Evolutionary conservation across 1,140 invertebrate species (phyloP), one percentile per base, ranked within the genome.

Genomic region (Papilio dardanus): DNA sequence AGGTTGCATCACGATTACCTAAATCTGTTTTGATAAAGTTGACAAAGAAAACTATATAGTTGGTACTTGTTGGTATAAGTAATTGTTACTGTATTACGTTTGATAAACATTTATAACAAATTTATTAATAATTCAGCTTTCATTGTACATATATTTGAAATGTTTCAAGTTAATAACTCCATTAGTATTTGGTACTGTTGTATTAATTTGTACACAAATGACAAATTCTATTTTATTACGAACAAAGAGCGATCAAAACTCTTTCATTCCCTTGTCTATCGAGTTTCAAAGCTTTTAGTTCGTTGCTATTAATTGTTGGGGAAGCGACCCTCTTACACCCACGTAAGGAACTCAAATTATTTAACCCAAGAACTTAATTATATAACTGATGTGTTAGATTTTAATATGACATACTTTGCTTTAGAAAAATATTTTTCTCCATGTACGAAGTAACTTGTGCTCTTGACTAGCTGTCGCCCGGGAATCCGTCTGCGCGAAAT

Each of bases 251-350:
- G 42, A 73, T 73, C 50, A 73, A 73, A 54, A 73, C 42, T 73
- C 71, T 73, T 73, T 54, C 46, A 73, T 73, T 73, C 71, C 24
- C 71, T 73, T 73, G 71, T 73, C 71, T 73, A 73, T 73, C 46
- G 71, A 73, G 71, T 73, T 73, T 73, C 71, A 73, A 73, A 73
- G 71, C 71, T 73, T 73, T 73, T 54, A 73, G 71, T 73, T 73
- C 30, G 71, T 30, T 58, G 28, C 24, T 54, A 73, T 73, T 73
- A 73, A 73, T 54, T 73, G 46, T 73, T 31, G 30, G 71, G 71
- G 71, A 31, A 73, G 71, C 71, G 71, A 73, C 71, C 71, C 71
- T 73, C 71, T 62, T 62, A 62, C 54, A 62, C 21, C 46, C 31
- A 21, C 35, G 21, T 33, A 35, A 46, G 35, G 14, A 71, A 37